phyloP scores from a whole-genome alignment of 2,797 vertebrate species.

The Hozukius guyotensis region DNA sequence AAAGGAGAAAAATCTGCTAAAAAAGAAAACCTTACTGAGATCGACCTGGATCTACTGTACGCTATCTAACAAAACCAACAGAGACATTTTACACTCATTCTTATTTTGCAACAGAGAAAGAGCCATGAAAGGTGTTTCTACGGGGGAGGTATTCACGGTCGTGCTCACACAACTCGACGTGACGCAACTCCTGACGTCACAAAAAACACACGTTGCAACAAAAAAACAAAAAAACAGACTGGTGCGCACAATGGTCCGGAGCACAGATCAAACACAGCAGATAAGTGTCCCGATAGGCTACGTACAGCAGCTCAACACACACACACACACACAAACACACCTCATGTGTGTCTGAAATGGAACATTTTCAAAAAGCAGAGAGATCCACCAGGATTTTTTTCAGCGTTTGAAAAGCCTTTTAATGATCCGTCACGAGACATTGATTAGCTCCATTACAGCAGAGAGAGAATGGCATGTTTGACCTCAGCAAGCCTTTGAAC shows the following conservation, averaged over 20 bases:
- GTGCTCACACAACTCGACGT: constrained; percentile 38
- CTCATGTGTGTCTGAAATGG: neutral
- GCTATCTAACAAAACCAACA: constrained; percentile 22
- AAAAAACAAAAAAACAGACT: constrained; percentile 1
- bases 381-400: constrained; percentile 71
- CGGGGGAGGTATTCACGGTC: constrained; percentile 36
- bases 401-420: constrained; percentile 79
- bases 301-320: constrained; percentile 17
- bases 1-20: constrained; percentile 30
- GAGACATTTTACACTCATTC: constrained; percentile 16
- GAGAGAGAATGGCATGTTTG: constrained; percentile 66
- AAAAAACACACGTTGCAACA: neutral
- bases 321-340: neutral
- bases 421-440: constrained; percentile 81
- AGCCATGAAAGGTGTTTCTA: constrained; percentile 32
- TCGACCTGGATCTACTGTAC: neutral
- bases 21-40: neutral
- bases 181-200: constrained; percentile 51
- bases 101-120: constrained; percentile 5
- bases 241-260: constrained; percentile 38
- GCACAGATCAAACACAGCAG: constrained; percentile 52
- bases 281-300: constrained; percentile 44
- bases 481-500: constrained; percentile 73
- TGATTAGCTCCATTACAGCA: constrained; percentile 79
- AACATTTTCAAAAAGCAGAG: constrained; percentile 64